Percentiles rank a stretch among this genome's conserved stretches.
These are phyloP conservation scores for Gasterosteus nipponicus DNA, from an alignment of 2,113 vertebrate species.

Conservation along the genomic window DNA sequence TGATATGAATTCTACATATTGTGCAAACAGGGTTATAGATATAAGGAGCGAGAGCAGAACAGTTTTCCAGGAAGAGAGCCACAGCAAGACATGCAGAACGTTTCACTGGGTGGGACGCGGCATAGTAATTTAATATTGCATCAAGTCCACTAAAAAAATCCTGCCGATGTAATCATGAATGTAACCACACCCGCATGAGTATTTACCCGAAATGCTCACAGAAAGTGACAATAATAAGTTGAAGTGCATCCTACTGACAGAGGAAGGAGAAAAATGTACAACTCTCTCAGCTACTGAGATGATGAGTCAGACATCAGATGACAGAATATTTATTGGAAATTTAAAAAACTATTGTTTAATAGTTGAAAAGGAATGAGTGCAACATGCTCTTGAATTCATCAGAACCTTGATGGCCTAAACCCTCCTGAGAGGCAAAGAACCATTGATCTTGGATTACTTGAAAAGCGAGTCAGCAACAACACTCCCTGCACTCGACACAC, in stretches of 20 bases:
- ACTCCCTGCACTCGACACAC: constrained; percentile 12
- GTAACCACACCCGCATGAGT: not conserved
- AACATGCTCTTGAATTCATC: not conserved
- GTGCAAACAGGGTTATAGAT: constrained; percentile 4
- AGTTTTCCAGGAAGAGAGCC: not conserved
- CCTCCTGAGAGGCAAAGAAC: constrained; percentile 9
- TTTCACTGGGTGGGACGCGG: not conserved
- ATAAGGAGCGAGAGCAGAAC: not conserved
- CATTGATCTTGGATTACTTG: constrained; percentile 16
- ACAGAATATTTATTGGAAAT: not conserved
- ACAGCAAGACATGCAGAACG: not conserved
- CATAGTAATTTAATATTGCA: not conserved
- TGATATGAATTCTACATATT: not conserved
- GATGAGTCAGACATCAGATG: constrained; percentile 14
- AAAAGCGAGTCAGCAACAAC: constrained; percentile 17
- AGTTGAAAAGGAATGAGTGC: not conserved
- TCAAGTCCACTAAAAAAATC: constrained; percentile 7
- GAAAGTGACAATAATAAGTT: constrained; percentile 21
- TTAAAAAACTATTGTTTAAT: too few relatives aligned
- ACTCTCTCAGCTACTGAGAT: not conserved
- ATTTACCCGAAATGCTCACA: constrained; percentile 2
- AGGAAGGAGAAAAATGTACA: constrained; percentile 13
- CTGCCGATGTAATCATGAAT: not conserved
- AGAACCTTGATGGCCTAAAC: not conserved
- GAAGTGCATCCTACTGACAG: not conserved